Base-by-base conservation (phyloP, 2,113 vertebrate species). In the Numida meleagris region DNA sequence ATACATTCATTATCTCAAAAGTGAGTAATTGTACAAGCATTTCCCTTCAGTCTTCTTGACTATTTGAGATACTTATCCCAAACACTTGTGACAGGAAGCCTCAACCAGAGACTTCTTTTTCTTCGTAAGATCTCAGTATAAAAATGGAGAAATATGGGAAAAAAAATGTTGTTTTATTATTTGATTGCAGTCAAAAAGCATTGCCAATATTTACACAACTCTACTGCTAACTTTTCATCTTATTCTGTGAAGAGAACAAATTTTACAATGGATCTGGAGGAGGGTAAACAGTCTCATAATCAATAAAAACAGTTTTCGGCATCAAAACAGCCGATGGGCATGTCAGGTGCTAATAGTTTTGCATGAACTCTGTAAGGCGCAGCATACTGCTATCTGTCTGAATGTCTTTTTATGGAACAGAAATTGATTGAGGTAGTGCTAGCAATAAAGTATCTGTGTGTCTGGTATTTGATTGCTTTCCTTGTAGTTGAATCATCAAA, bases 121-220 rank as follows among this genome's bases (percentile, higher is more conserved):
- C 20, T 86, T 79, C 31, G 31, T 9, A 14, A 17, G 3, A 76
- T 61, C 10, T 25, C 51, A 67, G 19, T 36, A 61, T 20, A 77
- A 88, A 76, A 38, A 53, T 10, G 10, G 19, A 74, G 48, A 62
- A 86, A 66, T 12, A 77, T 0, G 3, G 33, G 29, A 70, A 80
- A 95, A 33, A 2, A 53, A 66, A 29, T 25, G 9, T 55, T 12
- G 18, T n/a, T 24, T 6, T 6, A 2, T 0, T 2, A 17, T 20
- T 65, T 65, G 9, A 40, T 2, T 38, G 17, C 25, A n/a, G 6
- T 89, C 57, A 36, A 45, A 90, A 84, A 82, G 8, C 20, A 75
- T 3, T 53, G 8, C 13, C 36, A 36, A 10, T 57, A 65, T 66
- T 80, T 80, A 73, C 18, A 66, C n/a, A 43, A 48, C 17, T 57